Base-by-base conservation (phyloP, 92 coral and sea anemone genomes). In the Desmophyllum pertusum region DNA sequence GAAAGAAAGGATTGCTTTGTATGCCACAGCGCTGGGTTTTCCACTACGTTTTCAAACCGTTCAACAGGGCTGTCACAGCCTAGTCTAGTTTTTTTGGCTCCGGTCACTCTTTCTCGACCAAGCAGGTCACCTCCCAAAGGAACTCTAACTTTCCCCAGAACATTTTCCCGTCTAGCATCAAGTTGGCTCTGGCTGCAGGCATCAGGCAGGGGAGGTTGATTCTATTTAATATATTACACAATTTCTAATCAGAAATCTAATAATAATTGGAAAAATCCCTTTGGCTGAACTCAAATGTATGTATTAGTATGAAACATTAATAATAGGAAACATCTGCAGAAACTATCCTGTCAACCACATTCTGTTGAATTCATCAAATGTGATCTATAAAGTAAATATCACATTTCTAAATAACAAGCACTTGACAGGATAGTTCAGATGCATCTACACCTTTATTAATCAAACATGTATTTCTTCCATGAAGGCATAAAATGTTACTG, bases 1-100 rank as follows among this genome's bases (percentile, higher is more conserved):
- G 80, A 87, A 50, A 90, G 88, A 76, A 87, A 90, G n/a, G 91
- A 87, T 52, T 90, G 94, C 76, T 87, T 90, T 51, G 91, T 45
- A 65, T 90, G 94, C 91, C 94, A 90, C 21, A 87, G 89, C 21
- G 91, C 89, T 10, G 88, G 86, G 45, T 45, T 35, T 30, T 89
- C 92, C n/a, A 59, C 72, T 29, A 89, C 81, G 78, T 89, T 85
- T 5, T 89, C 86, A 63, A 89, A 89, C 15, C 89, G 70, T n/a
- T 87, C 91, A 46, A 21, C 66, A 38, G 46, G 27, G n/a, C 76
- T 65, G 83, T 90, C 91, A 87, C 93, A 87, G 27, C 91, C 91
- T 17, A 87, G 35, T n/a, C 86, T 61, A 9, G 88, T 76, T 45
- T 90, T 87, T 70, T 90, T 90, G 18, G 91, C 93, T 31, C 91